Evolutionary conservation across 2,888 invertebrate genomes (phyloP).

Genomic region (Lampropteryx suffumata): DNA sequence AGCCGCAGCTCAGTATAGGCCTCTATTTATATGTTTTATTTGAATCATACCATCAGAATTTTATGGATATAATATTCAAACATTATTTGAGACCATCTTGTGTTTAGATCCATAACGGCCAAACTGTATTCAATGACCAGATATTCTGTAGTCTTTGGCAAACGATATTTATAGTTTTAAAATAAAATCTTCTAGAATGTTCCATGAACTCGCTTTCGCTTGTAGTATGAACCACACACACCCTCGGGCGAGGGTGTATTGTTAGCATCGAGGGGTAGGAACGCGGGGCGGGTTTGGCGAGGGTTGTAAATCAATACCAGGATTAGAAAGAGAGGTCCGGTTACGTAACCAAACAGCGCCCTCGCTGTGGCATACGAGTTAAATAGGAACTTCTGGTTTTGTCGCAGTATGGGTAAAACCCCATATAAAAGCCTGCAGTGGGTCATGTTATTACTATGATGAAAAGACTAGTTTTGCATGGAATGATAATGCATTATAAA

Average conservation of each 20-base stretch:
- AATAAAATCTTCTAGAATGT: slow-evolving; percentile 6
- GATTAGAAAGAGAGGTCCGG: neutral
- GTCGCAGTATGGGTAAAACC: neutral
- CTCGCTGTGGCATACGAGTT: neutral
- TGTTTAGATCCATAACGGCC: too few species aligned
- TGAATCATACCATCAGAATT: too few species aligned
- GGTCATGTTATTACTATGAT: too few species aligned
- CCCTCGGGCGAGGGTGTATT: neutral
- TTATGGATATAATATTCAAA: too few species aligned
- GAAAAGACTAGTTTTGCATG: too few species aligned
- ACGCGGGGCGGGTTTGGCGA: slow-evolving; percentile 2
- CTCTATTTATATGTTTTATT: too few species aligned
- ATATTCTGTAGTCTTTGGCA: too few species aligned
- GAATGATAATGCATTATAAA: too few species aligned
- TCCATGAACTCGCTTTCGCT: slow-evolving; percentile 10
- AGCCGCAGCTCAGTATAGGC: too few species aligned
- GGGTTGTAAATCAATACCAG: slow-evolving; percentile 11
- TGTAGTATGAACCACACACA: neutral
- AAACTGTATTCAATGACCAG: too few species aligned
- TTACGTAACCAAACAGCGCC: neutral
- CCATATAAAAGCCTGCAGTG: neutral
- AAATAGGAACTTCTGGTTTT: neutral
- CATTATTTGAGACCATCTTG: too few species aligned
- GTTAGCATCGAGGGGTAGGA: slow-evolving; percentile 9
- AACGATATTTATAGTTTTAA: too few species aligned